Evolutionary conservation across 2,113 vertebrate genomes (phyloP), one percentile per base, ranked within the genome.

Genomic region (Morone chrysops): DNA sequence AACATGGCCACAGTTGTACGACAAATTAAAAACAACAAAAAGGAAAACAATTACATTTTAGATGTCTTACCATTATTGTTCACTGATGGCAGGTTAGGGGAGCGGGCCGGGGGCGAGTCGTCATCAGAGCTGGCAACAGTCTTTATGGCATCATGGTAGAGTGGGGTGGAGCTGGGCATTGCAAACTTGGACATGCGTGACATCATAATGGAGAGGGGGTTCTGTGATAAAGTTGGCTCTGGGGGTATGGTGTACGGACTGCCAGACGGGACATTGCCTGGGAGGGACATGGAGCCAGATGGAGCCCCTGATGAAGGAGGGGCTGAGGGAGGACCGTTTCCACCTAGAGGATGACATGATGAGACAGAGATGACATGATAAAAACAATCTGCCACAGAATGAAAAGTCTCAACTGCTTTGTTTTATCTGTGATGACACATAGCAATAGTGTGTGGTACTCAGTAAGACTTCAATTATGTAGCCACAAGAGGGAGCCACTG

Each of bases 151-250:
- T 99, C 98, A 0, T 99, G 98, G 94, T 99, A 99, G 12, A 99
- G 95, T 0, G 98, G 98, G 60, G 98, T 99, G 61, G 98, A 99
- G 91, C 98, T 99, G 82, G 98, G 98, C 98, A 99, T 99, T 70
- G 98, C 98, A 90, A 99, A 99, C 94, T 99, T 99, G 89, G 98
- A 99, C 98, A 99, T 99, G 85, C 98, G 97, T 79, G 98, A 99
- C 98, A 99, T 99, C 98, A 99, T 99, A 82, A 99, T 99, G 66
- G 98, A 99, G 53, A 99, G 97, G 11, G 98, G 98, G 87, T 99
- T 99, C 94, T 99, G 98, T 84, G 98, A 99, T 36, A 99, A 95
- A 85, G 98, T 99, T 6, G 98, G 97, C 95, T 99, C 98, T 36
- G 98, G 97, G 73, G 98, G 97, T 94, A 99, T 97, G 89, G 97